Evolutionary conservation across 2,888 invertebrate genomes (phyloP).

Genomic region (Epiblema foenella): DNA sequence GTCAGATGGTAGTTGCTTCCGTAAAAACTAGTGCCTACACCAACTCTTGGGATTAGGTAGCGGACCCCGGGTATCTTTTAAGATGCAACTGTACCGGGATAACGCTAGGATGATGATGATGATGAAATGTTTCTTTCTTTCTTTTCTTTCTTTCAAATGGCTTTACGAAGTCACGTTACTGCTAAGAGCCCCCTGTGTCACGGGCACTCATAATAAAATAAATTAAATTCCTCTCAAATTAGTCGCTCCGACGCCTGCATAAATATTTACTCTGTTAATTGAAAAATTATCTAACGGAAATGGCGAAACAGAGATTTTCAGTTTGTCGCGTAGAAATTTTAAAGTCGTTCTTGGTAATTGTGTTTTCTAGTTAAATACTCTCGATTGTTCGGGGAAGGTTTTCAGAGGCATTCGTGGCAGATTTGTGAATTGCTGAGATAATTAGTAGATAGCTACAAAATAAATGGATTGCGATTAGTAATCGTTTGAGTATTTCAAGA

Average conservation of each 20-base stretch:
- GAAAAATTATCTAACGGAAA: constrained; percentile 43
- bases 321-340: constrained; percentile 37
- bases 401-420: background rate
- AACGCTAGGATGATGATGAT: too few species aligned
- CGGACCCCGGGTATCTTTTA: too few species aligned
- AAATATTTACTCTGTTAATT: constrained; percentile 43
- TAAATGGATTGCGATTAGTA: too few species aligned
- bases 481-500: too few species aligned
- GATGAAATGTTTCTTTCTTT: too few species aligned
- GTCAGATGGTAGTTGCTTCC: too few species aligned
- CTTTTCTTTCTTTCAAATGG: too few species aligned
- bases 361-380: constrained; percentile 32
- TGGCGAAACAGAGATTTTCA: constrained; percentile 41
- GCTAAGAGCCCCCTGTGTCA: background rate
- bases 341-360: constrained; percentile 36
- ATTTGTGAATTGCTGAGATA: background rate
- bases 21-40: too few species aligned
- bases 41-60: too few species aligned
- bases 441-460: too few species aligned
- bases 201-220: constrained; percentile 40
- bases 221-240: constrained; percentile 40
- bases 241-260: constrained; percentile 38
- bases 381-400: constrained; percentile 1
- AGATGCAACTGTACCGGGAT: too few species aligned
- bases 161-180: constrained; percentile 11